Conservation (phyloP, 2,888 invertebrate species). For the Branchinecta sandiegonensis region DNA sequence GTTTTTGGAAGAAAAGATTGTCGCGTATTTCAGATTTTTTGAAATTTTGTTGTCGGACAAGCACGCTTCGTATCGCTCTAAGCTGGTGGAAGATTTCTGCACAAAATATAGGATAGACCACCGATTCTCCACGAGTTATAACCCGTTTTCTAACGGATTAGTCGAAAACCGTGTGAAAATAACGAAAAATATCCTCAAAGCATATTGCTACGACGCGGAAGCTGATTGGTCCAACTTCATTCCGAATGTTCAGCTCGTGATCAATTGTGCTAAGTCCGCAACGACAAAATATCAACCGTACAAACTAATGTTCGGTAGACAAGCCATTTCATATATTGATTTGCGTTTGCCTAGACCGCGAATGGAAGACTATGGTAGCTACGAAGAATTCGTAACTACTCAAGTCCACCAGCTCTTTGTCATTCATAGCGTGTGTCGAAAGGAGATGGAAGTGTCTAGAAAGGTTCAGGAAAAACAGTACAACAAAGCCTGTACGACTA, state of each 20-base stretch:
- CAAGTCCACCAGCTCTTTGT: background rate
- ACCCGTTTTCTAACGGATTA: conserved; percentile 3
- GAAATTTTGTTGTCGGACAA: background rate
- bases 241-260: background rate
- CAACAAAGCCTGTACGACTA: background rate
- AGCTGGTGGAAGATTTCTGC: background rate
- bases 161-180: background rate
- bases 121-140: conserved; percentile 3
- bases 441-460: background rate
- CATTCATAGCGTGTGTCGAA: background rate
- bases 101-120: background rate
- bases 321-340: background rate
- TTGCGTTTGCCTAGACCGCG: background rate
- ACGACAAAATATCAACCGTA: background rate
- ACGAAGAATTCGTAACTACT: background rate
- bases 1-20: background rate
- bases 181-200: background rate
- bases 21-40: conserved; percentile 3
- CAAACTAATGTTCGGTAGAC: background rate
- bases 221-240: background rate
- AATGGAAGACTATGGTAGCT: background rate
- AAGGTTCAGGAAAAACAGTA: background rate
- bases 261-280: background rate
- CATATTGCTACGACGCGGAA: background rate
- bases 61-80: background rate